These are phyloP conservation scores for Adelges cooleyi DNA, from an alignment of 1,140 invertebrate species.

Conservation along the genomic window DNA sequence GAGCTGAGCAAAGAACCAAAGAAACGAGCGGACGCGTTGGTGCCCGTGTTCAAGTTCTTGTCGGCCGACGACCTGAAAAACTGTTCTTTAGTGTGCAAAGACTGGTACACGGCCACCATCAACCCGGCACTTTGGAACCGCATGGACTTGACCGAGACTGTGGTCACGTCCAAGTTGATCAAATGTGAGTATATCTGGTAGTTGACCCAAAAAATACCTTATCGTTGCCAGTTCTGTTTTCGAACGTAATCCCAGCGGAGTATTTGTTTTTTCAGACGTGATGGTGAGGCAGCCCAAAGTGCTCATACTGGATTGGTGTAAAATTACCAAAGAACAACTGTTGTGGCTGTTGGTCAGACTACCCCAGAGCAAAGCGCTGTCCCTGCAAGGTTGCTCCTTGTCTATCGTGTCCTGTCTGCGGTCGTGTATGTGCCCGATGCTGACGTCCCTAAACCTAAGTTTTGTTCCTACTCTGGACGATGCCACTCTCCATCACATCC, in stretches of 20 bases:
- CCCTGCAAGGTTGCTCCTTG: conserved; percentile 9
- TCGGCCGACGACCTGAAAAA: background rate
- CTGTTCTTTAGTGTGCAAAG: conserved; percentile 18
- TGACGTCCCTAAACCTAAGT: conserved; percentile 1
- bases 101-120: conserved; percentile 16
- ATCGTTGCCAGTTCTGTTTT: no score
- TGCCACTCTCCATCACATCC: background rate
- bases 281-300: conserved; percentile 14
- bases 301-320: conserved; percentile 15
- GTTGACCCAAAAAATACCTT: no score
- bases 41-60: conserved; percentile 14
- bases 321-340: conserved; percentile 5
- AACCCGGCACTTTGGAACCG: conserved; percentile 4
- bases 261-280: background rate
- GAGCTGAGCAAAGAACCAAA: background rate
- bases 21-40: background rate
- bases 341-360: conserved; percentile 4
- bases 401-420: background rate
- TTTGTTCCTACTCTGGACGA: conserved; percentile 15
- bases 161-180: background rate
- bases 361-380: conserved; percentile 9
- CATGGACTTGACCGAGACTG: conserved; percentile 3
- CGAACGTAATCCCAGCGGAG: no score
- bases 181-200: conserved; percentile 23
- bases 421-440: conserved; percentile 4